Conservation (phyloP, 2,797 vertebrate genomes). For the Simalia tracyae region DNA sequence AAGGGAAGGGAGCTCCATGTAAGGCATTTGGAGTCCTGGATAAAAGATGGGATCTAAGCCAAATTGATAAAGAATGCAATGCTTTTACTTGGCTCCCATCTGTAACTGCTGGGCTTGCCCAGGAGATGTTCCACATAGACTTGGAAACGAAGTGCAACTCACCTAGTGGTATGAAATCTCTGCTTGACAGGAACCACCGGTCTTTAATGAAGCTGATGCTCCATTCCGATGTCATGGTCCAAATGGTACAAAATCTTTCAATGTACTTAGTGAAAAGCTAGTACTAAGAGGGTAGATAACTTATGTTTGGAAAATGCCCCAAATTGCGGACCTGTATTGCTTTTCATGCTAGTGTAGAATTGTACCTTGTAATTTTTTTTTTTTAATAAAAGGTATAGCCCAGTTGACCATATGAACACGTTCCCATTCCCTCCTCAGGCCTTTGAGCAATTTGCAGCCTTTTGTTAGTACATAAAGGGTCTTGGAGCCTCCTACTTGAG, state of each 20-base stretch:
- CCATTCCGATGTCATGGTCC: constrained; percentile 20
- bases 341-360: constrained; percentile 61
- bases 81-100: no score
- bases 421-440: constrained; percentile 96
- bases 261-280: constrained; percentile 56
- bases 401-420: constrained; percentile 92
- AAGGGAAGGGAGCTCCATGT: background rate
- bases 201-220: constrained; percentile 25
- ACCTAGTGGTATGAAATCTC: background rate
- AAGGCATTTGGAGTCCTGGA: background rate
- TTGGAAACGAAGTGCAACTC: constrained; percentile 10
- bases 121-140: background rate
- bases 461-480: constrained; percentile 96
- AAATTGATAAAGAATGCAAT: background rate
- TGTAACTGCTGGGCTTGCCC: background rate
- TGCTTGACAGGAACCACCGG: background rate
- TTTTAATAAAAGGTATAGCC: constrained; percentile 72
- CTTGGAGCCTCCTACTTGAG: constrained; percentile 87
- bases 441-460: constrained; percentile 98
- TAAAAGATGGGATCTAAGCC: background rate
- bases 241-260: constrained; percentile 41
- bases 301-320: constrained; percentile 59
- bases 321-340: constrained; percentile 45
- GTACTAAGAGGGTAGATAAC: constrained; percentile 11
- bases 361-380: constrained; percentile 76